Evolutionary conservation across 2,113 vertebrate genomes (phyloP).

Genomic region (Rhagologus leucostigma): DNA sequence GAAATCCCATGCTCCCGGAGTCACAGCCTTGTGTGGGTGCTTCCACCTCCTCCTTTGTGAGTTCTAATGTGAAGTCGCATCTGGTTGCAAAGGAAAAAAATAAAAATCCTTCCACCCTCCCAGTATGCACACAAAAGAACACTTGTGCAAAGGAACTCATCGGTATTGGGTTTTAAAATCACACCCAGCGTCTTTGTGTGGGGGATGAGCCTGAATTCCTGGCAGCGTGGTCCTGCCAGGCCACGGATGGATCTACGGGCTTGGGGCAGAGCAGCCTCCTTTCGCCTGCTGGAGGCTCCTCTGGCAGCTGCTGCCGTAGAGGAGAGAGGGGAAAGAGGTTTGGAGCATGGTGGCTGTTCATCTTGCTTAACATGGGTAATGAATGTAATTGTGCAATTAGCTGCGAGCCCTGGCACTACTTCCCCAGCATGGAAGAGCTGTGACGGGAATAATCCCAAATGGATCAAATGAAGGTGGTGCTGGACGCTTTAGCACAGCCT

Average conservation of each 20-base stretch:
- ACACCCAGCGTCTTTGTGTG: rapidly evolving
- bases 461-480: not conserved
- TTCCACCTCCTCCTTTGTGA: not conserved
- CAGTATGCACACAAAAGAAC: rapidly evolving
- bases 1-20: not conserved
- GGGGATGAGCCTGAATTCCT: not conserved
- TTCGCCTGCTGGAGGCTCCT: rapidly evolving
- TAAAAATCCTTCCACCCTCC: not conserved
- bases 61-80: rapidly evolving
- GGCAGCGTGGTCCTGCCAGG: rapidly evolving
- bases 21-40: not conserved
- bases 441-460: not conserved
- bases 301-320: not conserved
- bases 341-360: not conserved
- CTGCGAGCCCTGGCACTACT: not conserved
- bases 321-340: not conserved
- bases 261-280: rapidly evolving
- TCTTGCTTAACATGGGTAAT: not conserved
- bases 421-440: not conserved
- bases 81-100: rapidly evolving
- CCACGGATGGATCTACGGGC: rapidly evolving
- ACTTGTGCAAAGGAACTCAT: rapidly evolving
- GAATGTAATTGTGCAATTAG: not conserved
- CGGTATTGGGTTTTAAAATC: not conserved
- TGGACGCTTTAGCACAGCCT: not conserved